A percentile compares a stretch with the other conserved stretches of the same genome.
phyloP scores from a whole-genome alignment of 2,113 vertebrate species.

The Nanorana parkeri region DNA sequence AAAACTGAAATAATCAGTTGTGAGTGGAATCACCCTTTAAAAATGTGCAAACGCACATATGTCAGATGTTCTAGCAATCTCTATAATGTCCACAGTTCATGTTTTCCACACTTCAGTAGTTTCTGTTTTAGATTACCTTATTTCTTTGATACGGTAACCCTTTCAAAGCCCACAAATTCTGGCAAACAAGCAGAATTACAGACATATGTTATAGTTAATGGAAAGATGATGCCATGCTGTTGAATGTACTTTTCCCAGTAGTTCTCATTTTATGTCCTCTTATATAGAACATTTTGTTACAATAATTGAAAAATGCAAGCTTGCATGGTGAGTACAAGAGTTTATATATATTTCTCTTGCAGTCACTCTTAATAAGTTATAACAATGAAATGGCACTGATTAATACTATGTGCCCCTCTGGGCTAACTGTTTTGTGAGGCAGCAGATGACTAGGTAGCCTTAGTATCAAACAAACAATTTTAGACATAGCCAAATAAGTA shows the following conservation, averaged over 20 bases:
- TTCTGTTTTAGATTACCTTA: constrained; percentile 38
- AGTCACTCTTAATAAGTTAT: too few relatives aligned
- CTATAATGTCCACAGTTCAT: background rate
- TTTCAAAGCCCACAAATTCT: background rate
- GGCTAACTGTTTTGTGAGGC: too few relatives aligned
- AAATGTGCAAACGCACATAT: background rate
- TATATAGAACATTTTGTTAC: background rate
- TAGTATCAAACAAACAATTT: too few relatives aligned
- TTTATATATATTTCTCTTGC: background rate
- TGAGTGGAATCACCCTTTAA: background rate
- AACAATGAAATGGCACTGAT: too few relatives aligned
- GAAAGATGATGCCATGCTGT: background rate
- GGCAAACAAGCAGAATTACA: background rate
- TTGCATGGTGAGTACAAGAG: background rate
- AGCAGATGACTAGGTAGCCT: too few relatives aligned
- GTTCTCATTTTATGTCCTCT: background rate
- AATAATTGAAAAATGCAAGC: background rate
- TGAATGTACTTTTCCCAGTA: background rate
- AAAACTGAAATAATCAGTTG: too few relatives aligned
- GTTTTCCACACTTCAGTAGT: constrained; percentile 7
- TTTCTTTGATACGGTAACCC: constrained; percentile 17
- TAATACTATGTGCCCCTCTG: too few relatives aligned
- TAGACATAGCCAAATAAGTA: too few relatives aligned
- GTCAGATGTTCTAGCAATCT: background rate
- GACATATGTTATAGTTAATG: background rate